Conservation (phyloP, 1,140 invertebrate species). For the Hylaeus anthracinus region DNA sequence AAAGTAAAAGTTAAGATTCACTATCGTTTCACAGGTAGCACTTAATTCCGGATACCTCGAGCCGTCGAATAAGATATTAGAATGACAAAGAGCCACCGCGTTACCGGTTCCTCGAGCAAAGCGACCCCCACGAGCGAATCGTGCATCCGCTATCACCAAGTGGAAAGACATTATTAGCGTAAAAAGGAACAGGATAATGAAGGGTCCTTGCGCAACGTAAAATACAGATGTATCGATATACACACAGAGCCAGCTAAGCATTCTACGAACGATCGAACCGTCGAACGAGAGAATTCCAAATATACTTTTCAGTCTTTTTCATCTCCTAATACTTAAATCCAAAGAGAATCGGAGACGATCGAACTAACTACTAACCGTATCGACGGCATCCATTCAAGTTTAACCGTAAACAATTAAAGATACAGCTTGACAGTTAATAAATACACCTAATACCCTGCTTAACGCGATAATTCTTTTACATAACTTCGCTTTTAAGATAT, state of each 20-base stretch:
- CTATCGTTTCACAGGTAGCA: slow-evolving; percentile 27
- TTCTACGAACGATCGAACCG: slow-evolving; percentile 73
- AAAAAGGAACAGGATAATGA: slow-evolving; percentile 53
- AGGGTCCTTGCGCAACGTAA: slow-evolving; percentile 58
- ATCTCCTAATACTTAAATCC: no score
- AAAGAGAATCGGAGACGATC: not conserved
- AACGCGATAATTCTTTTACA: no score
- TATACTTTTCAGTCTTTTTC: not conserved
- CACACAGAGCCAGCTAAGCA: slow-evolving; percentile 78
- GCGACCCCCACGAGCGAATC: slow-evolving; percentile 68
- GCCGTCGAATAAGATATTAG: slow-evolving; percentile 55
- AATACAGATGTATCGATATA: slow-evolving; percentile 71
- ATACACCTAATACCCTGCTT: no score
- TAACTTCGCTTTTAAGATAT: no score
- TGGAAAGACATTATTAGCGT: slow-evolving; percentile 68
- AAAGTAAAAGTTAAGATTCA: not conserved
- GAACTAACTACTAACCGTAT: not conserved
- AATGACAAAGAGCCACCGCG: slow-evolving; percentile 66
- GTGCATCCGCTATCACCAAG: slow-evolving; percentile 69
- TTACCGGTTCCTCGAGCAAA: slow-evolving; percentile 68
- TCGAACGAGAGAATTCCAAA: slow-evolving; percentile 46
- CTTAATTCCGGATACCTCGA: slow-evolving; percentile 55
- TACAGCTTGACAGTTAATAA: no score
- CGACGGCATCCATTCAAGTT: no score
- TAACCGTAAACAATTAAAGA: not conserved